phyloP scores from a whole-genome alignment of 2,113 vertebrate species.

The Arizona elegans region DNA sequence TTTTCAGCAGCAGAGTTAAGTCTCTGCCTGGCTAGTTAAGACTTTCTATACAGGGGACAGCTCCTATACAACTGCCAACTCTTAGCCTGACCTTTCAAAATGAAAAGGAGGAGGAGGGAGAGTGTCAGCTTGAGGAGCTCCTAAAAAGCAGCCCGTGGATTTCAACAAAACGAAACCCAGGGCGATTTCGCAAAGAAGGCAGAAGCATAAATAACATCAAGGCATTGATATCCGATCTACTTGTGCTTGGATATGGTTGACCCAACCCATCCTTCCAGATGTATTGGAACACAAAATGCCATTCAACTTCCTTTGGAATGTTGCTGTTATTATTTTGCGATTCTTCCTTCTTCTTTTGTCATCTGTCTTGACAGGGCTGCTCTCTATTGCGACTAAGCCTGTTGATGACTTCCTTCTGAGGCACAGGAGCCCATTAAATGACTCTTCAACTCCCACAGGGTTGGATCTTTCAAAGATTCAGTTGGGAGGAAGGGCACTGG shows the following conservation, averaged over 20 bases:
- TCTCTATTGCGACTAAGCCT: not conserved
- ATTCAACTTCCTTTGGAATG: not conserved
- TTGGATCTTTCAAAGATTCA: not conserved
- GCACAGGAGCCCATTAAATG: not conserved
- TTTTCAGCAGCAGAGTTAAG: slow-evolving; percentile 72
- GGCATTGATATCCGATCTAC: slow-evolving; percentile 37
- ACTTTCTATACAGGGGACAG: slow-evolving; percentile 70
- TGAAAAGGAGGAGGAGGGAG: slow-evolving; percentile 52
- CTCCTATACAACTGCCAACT: slow-evolving; percentile 67
- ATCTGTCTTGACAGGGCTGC: not conserved
- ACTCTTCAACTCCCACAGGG: not conserved
- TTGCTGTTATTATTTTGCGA: not conserved
- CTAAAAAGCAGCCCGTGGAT: slow-evolving; percentile 26
- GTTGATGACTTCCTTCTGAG: not conserved
- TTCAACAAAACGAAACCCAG: slow-evolving; percentile 43
- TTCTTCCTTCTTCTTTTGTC: not conserved
- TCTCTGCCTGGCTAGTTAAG: slow-evolving; percentile 67
- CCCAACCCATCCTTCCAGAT: slow-evolving; percentile 23
- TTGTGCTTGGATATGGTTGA: slow-evolving; percentile 26
- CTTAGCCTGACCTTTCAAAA: slow-evolving; percentile 64
- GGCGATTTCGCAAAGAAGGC: slow-evolving; percentile 44
- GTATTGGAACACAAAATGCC: not conserved
- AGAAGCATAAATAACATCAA: slow-evolving; percentile 51
- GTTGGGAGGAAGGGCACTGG: not conserved
- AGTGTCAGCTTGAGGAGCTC: slow-evolving; percentile 55